phyloP scores from a whole-genome alignment of 2,113 vertebrate species.

The Numida meleagris region DNA sequence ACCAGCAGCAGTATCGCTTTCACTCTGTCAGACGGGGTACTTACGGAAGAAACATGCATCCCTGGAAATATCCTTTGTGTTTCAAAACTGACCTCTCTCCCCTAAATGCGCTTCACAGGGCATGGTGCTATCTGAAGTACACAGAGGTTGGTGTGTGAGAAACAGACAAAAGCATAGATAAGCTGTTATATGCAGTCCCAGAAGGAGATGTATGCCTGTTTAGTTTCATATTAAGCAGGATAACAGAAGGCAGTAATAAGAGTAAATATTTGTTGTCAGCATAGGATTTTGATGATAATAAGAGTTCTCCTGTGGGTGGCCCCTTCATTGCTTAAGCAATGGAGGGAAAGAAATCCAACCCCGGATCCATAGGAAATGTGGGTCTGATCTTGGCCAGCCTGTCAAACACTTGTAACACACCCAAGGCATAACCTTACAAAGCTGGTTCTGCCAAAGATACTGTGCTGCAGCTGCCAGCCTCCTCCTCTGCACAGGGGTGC shows the following conservation, averaged over 20 bases:
- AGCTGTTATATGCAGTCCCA: not conserved
- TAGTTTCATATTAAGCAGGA: not conserved
- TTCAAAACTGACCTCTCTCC: not conserved
- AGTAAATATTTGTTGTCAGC: not conserved
- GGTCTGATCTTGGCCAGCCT: not conserved
- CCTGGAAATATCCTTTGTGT: not conserved
- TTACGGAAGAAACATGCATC: not conserved
- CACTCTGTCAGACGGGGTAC: not conserved
- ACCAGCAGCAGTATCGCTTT: not conserved
- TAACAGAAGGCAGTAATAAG: not conserved
- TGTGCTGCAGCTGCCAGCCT: not conserved
- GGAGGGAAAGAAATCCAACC: not conserved
- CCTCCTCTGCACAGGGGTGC: fast-evolving
- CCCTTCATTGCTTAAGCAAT: not conserved
- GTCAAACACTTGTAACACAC: not conserved
- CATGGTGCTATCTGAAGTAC: not conserved
- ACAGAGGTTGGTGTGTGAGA: not conserved
- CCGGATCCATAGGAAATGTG: not conserved
- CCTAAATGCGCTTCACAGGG: not conserved
- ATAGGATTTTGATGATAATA: not conserved
- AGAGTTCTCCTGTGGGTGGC: not conserved
- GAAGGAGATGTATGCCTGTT: not conserved
- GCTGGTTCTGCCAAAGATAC: not conserved
- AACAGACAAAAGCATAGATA: not conserved
- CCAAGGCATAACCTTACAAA: not conserved